phyloP scores from a whole-genome alignment of 1,140 invertebrate species.

The Papilio machaon region DNA sequence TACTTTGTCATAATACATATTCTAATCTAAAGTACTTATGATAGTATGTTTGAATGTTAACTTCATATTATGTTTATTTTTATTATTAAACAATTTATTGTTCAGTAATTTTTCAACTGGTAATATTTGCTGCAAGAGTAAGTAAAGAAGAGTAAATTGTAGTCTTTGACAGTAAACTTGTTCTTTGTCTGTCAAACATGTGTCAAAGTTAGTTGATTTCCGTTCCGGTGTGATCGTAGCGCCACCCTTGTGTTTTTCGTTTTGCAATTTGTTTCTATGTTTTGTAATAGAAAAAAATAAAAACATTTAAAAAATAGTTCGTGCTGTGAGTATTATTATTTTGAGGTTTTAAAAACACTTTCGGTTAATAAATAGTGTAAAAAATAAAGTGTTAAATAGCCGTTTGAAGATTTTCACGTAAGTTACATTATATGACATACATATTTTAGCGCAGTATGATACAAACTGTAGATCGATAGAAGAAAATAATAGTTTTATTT shows the following conservation, averaged over 20 bases:
- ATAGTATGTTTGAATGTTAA: too few relatives aligned
- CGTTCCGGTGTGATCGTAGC: neutral
- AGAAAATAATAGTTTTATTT: constrained; percentile 64
- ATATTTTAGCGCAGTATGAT: constrained; percentile 54
- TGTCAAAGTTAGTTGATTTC: neutral
- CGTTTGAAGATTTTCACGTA: constrained; percentile 46
- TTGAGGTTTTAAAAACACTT: constrained; percentile 10
- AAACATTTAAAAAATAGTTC: constrained; percentile 24
- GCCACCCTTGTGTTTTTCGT: constrained; percentile 25
- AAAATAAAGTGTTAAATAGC: constrained; percentile 31
- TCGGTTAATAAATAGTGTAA: constrained; percentile 36
- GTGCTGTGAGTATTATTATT: constrained; percentile 31
- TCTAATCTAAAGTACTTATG: too few relatives aligned
- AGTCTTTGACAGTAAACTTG: neutral
- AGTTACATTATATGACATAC: constrained; percentile 51
- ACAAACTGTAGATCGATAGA: constrained; percentile 73
- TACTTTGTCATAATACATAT: too few relatives aligned
- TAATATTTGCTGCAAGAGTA: neutral
- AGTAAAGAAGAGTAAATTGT: too few relatives aligned
- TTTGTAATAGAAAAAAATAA: constrained; percentile 44
- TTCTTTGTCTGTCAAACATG: neutral
- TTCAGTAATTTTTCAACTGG: neutral
- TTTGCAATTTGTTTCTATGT: constrained; percentile 52
- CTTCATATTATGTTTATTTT: too few relatives aligned
- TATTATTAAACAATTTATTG: neutral